Evolutionary conservation across 2,113 vertebrate genomes (phyloP).

Genomic region (Ammospiza nelsoni): DNA sequence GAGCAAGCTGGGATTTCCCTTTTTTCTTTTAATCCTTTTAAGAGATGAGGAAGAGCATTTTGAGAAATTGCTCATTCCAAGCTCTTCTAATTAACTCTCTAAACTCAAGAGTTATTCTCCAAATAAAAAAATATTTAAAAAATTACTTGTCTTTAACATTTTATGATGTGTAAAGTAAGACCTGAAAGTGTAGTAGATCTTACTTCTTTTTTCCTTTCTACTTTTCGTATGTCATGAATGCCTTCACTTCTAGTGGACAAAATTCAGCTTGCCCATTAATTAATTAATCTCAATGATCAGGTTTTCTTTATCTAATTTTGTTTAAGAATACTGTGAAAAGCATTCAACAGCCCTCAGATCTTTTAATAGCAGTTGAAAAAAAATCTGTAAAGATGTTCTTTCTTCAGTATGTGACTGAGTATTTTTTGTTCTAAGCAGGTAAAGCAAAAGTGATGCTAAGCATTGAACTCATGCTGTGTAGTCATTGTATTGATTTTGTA

Average conservation of each 20-base stretch:
- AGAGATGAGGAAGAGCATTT: neutral
- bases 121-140: neutral
- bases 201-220: neutral
- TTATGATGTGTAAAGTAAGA: neutral
- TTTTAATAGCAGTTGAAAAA: neutral
- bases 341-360: neutral
- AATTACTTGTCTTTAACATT: neutral
- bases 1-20: neutral
- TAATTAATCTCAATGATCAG: neutral
- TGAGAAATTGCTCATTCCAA: neutral
- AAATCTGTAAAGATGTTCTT: neutral
- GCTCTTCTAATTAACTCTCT: neutral
- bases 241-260: neutral
- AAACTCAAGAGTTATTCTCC: neutral
- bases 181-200: neutral
- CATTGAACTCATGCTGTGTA: neutral
- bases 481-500: neutral
- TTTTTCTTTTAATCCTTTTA: neutral
- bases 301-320: neutral
- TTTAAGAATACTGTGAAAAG: neutral
- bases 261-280: neutral
- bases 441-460: neutral
- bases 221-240: neutral
- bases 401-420: neutral
- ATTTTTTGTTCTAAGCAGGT: neutral